Percentiles rank a stretch among this genome's conserved stretches.
Conservation (phyloP, 2,113 vertebrate species). For the Hippocampus barbouri region DNA sequence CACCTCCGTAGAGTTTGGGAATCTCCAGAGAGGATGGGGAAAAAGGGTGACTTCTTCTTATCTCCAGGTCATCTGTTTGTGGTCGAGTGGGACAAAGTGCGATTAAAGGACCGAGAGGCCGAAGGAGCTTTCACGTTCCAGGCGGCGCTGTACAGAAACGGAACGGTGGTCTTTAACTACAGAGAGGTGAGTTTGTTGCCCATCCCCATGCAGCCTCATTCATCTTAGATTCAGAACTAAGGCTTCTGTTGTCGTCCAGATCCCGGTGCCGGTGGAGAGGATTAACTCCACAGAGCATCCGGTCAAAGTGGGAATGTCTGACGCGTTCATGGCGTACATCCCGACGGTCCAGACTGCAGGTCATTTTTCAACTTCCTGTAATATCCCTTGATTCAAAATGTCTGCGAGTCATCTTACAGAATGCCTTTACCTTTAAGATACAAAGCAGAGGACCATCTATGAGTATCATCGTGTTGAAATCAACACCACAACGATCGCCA, state of each 20-base stretch:
- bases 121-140: conserved; percentile 87
- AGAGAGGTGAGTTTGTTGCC: conserved; percentile 72
- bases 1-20: conserved; percentile 5
- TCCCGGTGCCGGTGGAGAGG: conserved; percentile 79
- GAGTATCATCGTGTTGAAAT: conserved; percentile 92
- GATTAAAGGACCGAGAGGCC: conserved; percentile 79
- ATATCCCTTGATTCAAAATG: background rate
- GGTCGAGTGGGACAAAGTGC: conserved; percentile 88
- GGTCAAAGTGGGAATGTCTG: conserved; percentile 90
- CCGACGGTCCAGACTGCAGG: conserved; percentile 71
- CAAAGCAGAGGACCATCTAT: conserved; percentile 80
- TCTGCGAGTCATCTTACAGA: background rate
- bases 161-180: conserved; percentile 85
- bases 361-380: conserved; percentile 52
- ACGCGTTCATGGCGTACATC: conserved; percentile 86
- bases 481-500: conserved; percentile 78
- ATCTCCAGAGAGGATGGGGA: background rate
- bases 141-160: conserved; percentile 76
- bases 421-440: conserved; percentile 64
- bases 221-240: background rate
- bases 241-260: conserved; percentile 59
- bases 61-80: conserved; percentile 81
- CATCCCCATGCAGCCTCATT: background rate
- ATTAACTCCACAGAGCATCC: conserved; percentile 90
- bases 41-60: background rate